Base-by-base conservation (phyloP, 2,888 invertebrate species). In the Lepetodrilus schrolli region DNA sequence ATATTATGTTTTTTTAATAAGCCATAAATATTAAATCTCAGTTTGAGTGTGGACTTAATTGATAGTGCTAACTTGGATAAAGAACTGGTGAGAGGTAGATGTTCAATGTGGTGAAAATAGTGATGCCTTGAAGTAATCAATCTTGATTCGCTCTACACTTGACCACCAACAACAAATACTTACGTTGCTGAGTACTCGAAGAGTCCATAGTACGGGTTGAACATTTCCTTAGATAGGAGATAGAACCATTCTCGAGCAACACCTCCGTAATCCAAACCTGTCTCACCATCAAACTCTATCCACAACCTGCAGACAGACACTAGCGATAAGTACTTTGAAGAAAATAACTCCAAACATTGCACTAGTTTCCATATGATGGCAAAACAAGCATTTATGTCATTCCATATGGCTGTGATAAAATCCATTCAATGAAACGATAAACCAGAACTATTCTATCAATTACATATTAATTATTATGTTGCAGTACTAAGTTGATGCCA, bases 111-210 rank as follows among this genome's bases (percentile, higher is more conserved):
- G n/a, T n/a, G n/a, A n/a, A n/a, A n/a, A n/a, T n/a, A n/a, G n/a
- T n/a, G n/a, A n/a, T n/a, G n/a, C n/a, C n/a, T n/a, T n/a, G n/a
- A n/a, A n/a, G n/a, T n/a, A n/a, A n/a, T n/a, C n/a, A n/a, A n/a
- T n/a, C n/a, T n/a, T n/a, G n/a, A n/a, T n/a, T n/a, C n/a, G n/a
- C n/a, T n/a, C n/a, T n/a, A n/a, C n/a, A n/a, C n/a, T n/a, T n/a
- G n/a, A n/a, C 17, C 7, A 48, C 3, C 5, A 21, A 4, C 13
- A 51, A 75, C n/a, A 23, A 43, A 43, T 10, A 93, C 94, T 93
- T 92, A 95, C 98, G 98, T 98, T 4, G 99, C 99, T 0, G 98
- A 98, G 93, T 99, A 99, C 92, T 99, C 99, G 92, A 99, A 99
- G 72, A 99, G 93, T 0, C 99, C 99, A 92, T 99, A 99, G 91